A percentile compares a stretch with the other conserved stretches of the same genome.
Evolutionary conservation across 2,888 invertebrate species (phyloP).

Genomic region (Agrenia bidenticulata): DNA sequence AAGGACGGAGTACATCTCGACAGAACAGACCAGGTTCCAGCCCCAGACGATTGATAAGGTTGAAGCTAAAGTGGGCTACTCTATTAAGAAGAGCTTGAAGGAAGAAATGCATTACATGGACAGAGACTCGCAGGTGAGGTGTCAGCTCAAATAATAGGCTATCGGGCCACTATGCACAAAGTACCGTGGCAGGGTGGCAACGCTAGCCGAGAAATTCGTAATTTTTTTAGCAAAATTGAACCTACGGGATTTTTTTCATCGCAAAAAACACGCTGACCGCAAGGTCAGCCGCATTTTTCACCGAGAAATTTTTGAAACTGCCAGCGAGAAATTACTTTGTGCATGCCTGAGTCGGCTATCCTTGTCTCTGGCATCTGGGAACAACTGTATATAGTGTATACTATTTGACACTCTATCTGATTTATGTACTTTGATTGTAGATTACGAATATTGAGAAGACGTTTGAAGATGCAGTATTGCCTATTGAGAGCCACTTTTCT

Average conservation of each 20-base stretch:
- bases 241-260: no score
- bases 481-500: conserved; percentile 90
- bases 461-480: conserved; percentile 82
- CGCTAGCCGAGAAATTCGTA: background rate
- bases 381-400: no score
- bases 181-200: no score
- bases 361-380: no score
- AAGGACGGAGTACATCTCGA: conserved; percentile 97
- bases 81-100: conserved; percentile 87
- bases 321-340: no score
- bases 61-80: conserved; percentile 98
- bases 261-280: no score
- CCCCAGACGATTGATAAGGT: conserved; percentile 95
- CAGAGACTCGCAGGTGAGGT: conserved; percentile 45
- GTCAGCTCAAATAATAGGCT: background rate
- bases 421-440: conserved; percentile 60
- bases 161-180: no score
- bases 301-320: no score
- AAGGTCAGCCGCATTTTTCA: no score
- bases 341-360: no score
- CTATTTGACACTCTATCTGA: background rate
- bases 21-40: conserved; percentile 96
- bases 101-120: conserved; percentile 52
- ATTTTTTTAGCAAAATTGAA: no score
- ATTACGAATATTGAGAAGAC: conserved; percentile 97